Percentiles rank a stretch among this genome's conserved stretches.
Conservation (phyloP, 2,888 invertebrate species). For the Dryocosmus kuriphilus region DNA sequence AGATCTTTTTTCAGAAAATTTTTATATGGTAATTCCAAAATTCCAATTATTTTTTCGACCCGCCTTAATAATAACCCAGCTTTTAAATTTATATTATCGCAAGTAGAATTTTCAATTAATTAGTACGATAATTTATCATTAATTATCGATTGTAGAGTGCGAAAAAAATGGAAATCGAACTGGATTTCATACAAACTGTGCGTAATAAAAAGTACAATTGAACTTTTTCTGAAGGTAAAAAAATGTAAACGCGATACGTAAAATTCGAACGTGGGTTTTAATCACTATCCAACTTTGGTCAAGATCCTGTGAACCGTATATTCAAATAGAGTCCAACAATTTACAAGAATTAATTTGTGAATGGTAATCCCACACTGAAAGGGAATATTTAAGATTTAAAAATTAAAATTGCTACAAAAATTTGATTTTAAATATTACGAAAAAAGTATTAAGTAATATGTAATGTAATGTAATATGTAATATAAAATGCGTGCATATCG, state of each 20-base stretch:
- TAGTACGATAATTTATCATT: no score
- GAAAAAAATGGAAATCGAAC: no score
- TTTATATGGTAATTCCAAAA: no score
- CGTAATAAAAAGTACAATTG: neutral
- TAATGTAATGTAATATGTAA: neutral
- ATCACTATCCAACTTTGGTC: neutral
- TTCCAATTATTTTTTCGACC: no score
- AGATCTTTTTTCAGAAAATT: no score
- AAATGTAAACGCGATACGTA: neutral
- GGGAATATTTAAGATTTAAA: neutral
- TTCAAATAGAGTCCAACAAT: neutral
- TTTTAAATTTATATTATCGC: no score
- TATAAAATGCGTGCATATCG: slow-evolving; percentile 15
- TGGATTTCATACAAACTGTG: neutral
- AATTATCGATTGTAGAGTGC: no score
- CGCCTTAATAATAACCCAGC: no score
- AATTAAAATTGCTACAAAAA: neutral
- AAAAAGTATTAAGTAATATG: neutral
- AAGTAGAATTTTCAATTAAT: no score
- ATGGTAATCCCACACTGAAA: neutral
- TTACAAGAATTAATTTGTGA: neutral
- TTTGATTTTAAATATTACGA: no score
- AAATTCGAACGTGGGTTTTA: neutral
- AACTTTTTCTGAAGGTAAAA: neutral
- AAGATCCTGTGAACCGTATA: neutral